These are phyloP conservation scores for Venturia canescens DNA, from an alignment of 1,140 invertebrate species.

Conservation along the genomic window DNA sequence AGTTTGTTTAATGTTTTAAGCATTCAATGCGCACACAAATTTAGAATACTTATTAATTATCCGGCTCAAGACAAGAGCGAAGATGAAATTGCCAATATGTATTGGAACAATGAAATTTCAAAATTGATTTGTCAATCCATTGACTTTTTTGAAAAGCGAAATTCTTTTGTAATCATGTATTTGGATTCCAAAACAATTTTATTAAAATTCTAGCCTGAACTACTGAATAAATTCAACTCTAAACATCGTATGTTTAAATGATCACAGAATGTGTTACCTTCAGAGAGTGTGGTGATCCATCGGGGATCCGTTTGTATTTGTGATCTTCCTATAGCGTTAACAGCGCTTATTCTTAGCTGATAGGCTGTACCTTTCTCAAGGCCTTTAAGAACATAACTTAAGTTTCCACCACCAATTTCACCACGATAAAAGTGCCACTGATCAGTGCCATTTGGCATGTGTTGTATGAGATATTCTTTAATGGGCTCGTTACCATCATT, in stretches of 20 bases:
- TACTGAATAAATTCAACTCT: too few species aligned
- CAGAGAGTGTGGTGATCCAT: slow-evolving; percentile 80
- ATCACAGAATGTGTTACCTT: slow-evolving; percentile 64
- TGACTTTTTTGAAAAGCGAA: too few species aligned
- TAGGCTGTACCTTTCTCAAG: slow-evolving; percentile 81
- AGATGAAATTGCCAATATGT: too few species aligned
- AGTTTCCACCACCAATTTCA: slow-evolving; percentile 78
- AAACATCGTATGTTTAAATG: neutral
- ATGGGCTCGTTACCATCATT: slow-evolving; percentile 86
- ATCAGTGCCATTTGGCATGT: slow-evolving; percentile 78
- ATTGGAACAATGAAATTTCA: too few species aligned
- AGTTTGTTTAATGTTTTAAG: neutral
- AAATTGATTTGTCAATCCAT: neutral
- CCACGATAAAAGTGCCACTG: slow-evolving; percentile 77
- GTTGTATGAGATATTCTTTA: slow-evolving; percentile 81
- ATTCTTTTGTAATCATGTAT: too few species aligned
- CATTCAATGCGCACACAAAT: too few species aligned
- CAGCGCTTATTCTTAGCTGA: slow-evolving; percentile 77
- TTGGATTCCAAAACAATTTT: too few species aligned
- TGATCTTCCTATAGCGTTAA: slow-evolving; percentile 77
- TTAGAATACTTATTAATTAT: too few species aligned
- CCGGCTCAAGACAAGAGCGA: too few species aligned
- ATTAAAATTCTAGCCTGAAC: too few species aligned
- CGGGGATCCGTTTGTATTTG: slow-evolving; percentile 75
- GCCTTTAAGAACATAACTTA: slow-evolving; percentile 81